Evolutionary conservation across 2,797 vertebrate genomes (phyloP).

Genomic region (Acipenser oxyrinchus): DNA sequence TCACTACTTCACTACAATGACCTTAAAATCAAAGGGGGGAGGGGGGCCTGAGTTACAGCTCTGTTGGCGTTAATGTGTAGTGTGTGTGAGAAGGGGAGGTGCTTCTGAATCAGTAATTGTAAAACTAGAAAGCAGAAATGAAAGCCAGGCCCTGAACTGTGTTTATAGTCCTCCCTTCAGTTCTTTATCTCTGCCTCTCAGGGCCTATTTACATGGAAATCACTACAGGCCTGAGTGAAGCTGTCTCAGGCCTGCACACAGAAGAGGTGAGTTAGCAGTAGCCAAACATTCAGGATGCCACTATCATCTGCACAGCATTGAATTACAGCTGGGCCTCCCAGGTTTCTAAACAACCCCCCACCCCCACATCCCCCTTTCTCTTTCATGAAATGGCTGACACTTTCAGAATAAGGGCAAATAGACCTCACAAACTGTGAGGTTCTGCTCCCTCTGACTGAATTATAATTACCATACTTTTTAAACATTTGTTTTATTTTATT

Average conservation of each 20-base stretch:
- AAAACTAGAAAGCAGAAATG: slow-evolving; percentile 5
- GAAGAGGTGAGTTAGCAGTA: slow-evolving; percentile 11
- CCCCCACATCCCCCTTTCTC: slow-evolving; percentile 12
- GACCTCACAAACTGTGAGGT: not conserved
- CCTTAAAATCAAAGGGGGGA: too few species aligned
- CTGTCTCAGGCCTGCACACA: slow-evolving; percentile 6
- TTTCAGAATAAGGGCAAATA: slow-evolving; percentile 28
- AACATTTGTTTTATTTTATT: too few species aligned
- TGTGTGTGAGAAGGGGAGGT: not conserved
- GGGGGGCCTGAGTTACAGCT: too few species aligned
- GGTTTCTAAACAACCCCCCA: not conserved
- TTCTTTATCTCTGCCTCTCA: slow-evolving; percentile 14
- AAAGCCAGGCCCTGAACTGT: slow-evolving; percentile 4
- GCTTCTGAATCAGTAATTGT: slow-evolving; percentile 5
- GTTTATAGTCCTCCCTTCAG: slow-evolving; percentile 5
- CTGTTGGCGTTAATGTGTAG: too few species aligned
- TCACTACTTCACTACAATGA: too few species aligned
- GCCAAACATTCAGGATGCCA: slow-evolving; percentile 15
- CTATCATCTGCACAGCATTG: slow-evolving; percentile 24
- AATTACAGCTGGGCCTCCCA: slow-evolving; percentile 22
- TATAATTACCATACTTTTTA: too few species aligned
- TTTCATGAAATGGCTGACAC: slow-evolving; percentile 40
- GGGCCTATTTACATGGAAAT: slow-evolving; percentile 25
- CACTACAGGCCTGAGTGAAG: slow-evolving; percentile 9
- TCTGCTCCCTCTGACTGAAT: too few species aligned